Evolutionary conservation across 92 coral and sea anemone species (phyloP), one percentile per base, ranked within the genome.

Genomic region (Desmophyllum pertusum): DNA sequence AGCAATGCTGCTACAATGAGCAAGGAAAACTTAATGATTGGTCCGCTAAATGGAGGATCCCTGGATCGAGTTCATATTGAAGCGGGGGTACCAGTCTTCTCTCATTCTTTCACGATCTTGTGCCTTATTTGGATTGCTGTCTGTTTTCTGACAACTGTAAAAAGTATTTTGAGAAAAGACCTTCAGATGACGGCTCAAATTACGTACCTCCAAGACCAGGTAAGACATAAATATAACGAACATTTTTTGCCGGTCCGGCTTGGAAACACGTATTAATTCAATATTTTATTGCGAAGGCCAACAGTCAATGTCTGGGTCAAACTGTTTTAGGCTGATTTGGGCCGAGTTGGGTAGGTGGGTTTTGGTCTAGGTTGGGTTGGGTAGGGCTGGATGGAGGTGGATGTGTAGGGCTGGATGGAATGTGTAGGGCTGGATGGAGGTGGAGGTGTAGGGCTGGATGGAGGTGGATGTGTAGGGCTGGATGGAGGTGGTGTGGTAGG

Each of bases 41-140:
- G 94, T 36, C 89, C 89, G 33, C 85, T 64, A 1, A 87, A 84
- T n/a, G 84, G 74, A 68, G 98, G 98, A 43, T 90, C 94, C 27
- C 81, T 94, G 74, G 90, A 89, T 80, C 89, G 91, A 77, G 79
- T 84, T 4, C 95, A 94, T 52, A 76, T 75, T 11, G 91, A 85
- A 39, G 88, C 89, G 53, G 90, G 85, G 5, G 77, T 89, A 17
- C 91, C 95, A 45, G 92, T 70, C 75, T 15, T 94, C 45, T 84
- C 87, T 68, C 98, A 94, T 85, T 87, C 74, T 85, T 88, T 62
- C 88, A 92, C 18, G 98, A 94, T 72, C 62, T 90, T 40, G 92
- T 90, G 38, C 91, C 94, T 62, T 94, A 91, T 76, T 86, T 80
- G 78, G 93, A 92, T 57, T 94, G 98, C 91, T 94, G 98, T 76